Evolutionary conservation across 2,113 vertebrate genomes (phyloP).

Genomic region (Campylomormyrus tamandua): DNA sequence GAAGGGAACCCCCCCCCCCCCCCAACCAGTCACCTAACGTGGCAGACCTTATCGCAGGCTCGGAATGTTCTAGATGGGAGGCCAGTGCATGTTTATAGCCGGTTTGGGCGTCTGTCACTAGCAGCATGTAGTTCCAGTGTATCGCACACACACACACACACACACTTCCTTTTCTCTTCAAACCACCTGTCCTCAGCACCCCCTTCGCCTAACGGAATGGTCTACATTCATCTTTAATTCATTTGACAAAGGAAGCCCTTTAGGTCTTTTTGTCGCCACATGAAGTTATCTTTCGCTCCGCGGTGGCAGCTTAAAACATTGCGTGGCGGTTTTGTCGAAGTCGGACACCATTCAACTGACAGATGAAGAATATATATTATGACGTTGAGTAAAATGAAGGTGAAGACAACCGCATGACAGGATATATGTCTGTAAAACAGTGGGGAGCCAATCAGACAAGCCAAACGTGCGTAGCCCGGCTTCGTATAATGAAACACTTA

Average conservation of each 20-base stretch:
- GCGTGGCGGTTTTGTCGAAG: neutral
- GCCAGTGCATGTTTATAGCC: neutral
- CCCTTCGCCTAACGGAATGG: conserved; percentile 16
- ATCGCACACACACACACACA: neutral
- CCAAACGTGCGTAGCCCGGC: neutral
- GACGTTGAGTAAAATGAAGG: neutral
- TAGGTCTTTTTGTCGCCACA: neutral
- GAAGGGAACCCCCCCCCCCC: neutral
- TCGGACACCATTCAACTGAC: neutral
- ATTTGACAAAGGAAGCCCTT: conserved; percentile 12
- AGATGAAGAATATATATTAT: neutral
- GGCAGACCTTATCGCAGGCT: neutral
- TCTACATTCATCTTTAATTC: conserved; percentile 33
- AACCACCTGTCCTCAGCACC: conserved; percentile 1
- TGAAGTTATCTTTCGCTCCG: neutral
- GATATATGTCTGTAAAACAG: neutral
- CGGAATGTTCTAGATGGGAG: neutral
- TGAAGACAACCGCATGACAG: neutral
- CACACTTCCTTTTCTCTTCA: neutral
- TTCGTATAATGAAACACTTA: neutral
- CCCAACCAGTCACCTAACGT: neutral
- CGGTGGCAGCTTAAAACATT: neutral
- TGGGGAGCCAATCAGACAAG: neutral
- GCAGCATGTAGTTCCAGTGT: neutral
- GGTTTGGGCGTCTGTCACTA: neutral